A percentile compares a stretch with the other conserved stretches of the same genome.
These are phyloP conservation scores for Hippotragus niger DNA, from an alignment of 2,113 vertebrate genomes.

Conservation along the genomic window DNA sequence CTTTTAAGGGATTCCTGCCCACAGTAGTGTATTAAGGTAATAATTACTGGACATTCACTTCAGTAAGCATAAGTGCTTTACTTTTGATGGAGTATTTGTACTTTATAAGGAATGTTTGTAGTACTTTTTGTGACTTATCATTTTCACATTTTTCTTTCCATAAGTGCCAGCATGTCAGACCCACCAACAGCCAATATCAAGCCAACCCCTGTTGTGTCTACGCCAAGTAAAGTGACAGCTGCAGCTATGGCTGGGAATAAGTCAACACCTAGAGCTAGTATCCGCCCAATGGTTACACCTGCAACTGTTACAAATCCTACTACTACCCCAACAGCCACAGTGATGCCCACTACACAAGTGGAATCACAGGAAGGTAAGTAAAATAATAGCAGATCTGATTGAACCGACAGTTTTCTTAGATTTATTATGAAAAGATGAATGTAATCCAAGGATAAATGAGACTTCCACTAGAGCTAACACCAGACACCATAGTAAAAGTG, in stretches of 20 bases:
- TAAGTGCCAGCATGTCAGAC: constrained; percentile 93
- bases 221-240: constrained; percentile 92
- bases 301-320: constrained; percentile 92
- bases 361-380: constrained; percentile 93
- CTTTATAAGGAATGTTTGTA: neutral
- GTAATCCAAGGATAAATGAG: neutral
- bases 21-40: neutral
- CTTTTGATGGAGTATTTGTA: neutral
- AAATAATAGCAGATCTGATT: neutral
- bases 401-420: neutral
- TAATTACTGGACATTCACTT: neutral
- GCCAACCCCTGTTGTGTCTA: constrained; percentile 94
- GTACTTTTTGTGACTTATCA: neutral
- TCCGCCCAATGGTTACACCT: constrained; percentile 98
- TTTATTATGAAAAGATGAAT: neutral
- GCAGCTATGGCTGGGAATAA: constrained; percentile 94
- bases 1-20: too few species aligned
- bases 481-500: neutral
- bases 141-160: neutral
- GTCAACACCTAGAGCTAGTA: constrained; percentile 95
- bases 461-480: neutral
- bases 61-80: neutral
- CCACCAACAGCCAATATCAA: constrained; percentile 99
- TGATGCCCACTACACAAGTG: constrained; percentile 98
- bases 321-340: constrained; percentile 95